A percentile compares a stretch with the other conserved stretches of the same genome.
These are phyloP conservation scores for Rhynchotus rufescens DNA, from an alignment of 2,797 vertebrate species.

Conservation along the genomic window DNA sequence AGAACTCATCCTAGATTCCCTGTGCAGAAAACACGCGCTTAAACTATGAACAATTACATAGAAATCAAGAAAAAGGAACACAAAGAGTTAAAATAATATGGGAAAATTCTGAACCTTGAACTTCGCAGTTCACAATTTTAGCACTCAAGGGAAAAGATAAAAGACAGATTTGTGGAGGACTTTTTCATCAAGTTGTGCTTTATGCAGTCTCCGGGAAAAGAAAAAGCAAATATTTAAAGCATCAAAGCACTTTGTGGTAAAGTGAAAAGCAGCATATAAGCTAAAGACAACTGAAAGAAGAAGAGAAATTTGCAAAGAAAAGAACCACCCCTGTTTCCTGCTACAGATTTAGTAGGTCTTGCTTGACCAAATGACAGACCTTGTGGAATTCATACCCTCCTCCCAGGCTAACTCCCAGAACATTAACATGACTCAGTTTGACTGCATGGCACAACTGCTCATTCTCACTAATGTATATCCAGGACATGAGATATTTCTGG, in stretches of 20 bases:
- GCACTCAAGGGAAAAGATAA: conserved; percentile 61
- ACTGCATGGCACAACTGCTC: background rate
- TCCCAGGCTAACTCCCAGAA: background rate
- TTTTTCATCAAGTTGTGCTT: conserved; percentile 29
- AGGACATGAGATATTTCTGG: background rate
- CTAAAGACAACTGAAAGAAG: background rate
- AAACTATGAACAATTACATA: background rate
- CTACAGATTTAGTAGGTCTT: background rate
- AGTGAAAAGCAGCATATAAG: background rate
- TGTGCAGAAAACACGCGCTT: background rate
- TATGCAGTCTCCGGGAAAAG: background rate
- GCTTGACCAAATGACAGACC: background rate
- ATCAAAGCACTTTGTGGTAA: background rate
- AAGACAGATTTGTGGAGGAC: background rate
- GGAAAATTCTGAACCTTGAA: conserved; percentile 65
- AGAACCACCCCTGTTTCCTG: background rate
- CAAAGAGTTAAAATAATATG: conserved; percentile 51
- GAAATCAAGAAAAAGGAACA: background rate
- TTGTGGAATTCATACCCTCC: background rate
- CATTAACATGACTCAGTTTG: background rate
- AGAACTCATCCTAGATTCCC: background rate
- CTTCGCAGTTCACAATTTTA: conserved; percentile 53
- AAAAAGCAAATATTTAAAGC: background rate
- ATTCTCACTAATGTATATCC: background rate
- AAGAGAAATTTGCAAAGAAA: background rate